Percentiles rank a stretch among this genome's conserved stretches.
These are phyloP conservation scores for Notothenia rossii DNA, from an alignment of 2,113 vertebrate genomes.

Conservation along the genomic window DNA sequence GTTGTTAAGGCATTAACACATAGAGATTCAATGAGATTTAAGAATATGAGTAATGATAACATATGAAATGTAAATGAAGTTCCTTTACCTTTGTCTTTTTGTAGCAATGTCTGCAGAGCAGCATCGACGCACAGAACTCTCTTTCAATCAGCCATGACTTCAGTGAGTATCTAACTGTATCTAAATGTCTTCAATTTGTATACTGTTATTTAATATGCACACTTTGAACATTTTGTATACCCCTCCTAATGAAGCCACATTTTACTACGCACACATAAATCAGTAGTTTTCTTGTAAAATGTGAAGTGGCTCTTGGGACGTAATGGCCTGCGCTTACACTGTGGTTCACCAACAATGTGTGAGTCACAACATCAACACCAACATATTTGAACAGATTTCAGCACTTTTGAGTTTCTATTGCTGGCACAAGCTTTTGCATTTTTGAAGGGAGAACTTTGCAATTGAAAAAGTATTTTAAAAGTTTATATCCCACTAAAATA, in stretches of 20 bases:
- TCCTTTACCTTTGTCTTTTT: slow-evolving; percentile 31
- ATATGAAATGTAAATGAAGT: neutral
- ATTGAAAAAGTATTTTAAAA: neutral
- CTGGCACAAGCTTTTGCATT: neutral
- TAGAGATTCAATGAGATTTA: neutral
- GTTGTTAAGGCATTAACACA: neutral
- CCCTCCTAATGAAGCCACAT: neutral
- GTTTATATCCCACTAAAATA: neutral
- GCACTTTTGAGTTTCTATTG: slow-evolving; percentile 2
- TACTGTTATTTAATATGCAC: neutral
- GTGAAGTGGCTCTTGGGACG: neutral
- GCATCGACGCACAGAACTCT: slow-evolving; percentile 82
- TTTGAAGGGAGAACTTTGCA: neutral
- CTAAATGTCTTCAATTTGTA: neutral
- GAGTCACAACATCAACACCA: neutral
- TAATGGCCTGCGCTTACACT: neutral
- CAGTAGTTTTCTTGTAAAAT: neutral
- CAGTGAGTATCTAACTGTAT: slow-evolving; percentile 85
- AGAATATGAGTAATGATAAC: neutral
- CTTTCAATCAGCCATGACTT: slow-evolving; percentile 89
- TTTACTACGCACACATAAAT: neutral
- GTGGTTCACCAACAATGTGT: neutral
- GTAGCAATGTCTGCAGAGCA: slow-evolving; percentile 88
- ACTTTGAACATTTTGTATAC: neutral
- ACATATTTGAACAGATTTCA: slow-evolving; percentile 18